Evolutionary conservation across 2,113 vertebrate species (phyloP).

Genomic region (Stigmatopora argus): DNA sequence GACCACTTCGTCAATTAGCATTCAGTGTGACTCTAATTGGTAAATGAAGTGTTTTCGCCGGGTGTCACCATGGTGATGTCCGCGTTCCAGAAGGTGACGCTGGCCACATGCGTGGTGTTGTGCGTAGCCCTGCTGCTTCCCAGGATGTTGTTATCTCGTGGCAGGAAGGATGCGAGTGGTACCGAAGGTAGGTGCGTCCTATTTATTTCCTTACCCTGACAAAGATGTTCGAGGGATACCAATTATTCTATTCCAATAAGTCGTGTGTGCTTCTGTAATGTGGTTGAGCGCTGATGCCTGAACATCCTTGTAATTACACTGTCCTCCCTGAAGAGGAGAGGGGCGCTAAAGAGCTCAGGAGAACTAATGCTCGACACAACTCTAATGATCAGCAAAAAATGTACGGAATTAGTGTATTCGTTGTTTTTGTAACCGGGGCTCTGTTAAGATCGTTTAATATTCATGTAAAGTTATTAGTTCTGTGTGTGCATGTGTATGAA

Average conservation of each 20-base stretch:
- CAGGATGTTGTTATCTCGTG: slow-evolving; percentile 76
- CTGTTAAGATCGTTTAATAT: no score
- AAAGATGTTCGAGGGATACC: neutral
- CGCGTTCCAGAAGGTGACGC: slow-evolving; percentile 75
- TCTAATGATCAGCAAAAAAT: neutral
- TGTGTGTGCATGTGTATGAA: no score
- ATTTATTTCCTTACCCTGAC: neutral
- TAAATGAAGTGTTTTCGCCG: no score
- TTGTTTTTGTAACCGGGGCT: no score
- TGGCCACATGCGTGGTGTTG: slow-evolving; percentile 79
- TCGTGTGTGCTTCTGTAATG: no score
- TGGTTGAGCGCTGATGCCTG: neutral
- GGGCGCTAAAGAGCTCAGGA: slow-evolving; percentile 30
- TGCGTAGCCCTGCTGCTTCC: slow-evolving; percentile 84
- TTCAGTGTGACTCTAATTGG: no score
- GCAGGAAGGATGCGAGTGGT: slow-evolving; percentile 64
- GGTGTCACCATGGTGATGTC: slow-evolving; percentile 69
- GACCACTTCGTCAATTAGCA: no score
- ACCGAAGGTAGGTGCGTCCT: slow-evolving; percentile 78
- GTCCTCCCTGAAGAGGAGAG: slow-evolving; percentile 36
- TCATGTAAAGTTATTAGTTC: no score
- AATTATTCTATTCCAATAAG: no score
- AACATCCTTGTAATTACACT: slow-evolving; percentile 16
- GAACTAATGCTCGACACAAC: neutral
- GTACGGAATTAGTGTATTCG: no score